Evolutionary conservation across 2,888 invertebrate species (phyloP), one percentile per base, ranked within the genome.

Genomic region (Archips crataeganus): DNA sequence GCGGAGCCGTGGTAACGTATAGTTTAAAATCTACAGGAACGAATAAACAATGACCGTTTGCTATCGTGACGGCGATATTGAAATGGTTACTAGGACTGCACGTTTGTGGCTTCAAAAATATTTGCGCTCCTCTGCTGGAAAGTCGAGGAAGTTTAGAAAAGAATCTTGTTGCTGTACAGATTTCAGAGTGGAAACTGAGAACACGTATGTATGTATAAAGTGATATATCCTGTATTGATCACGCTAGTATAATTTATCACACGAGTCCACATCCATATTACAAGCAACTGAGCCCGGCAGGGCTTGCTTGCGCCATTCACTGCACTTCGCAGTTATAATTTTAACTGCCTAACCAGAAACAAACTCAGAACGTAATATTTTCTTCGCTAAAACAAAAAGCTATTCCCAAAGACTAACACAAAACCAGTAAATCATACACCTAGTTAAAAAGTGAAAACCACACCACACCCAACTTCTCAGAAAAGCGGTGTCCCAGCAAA

Each of bases 1-100:
- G 94, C 92, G 93, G 91, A 82, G 87, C 77, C 84, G 81, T 77
- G 83, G 83, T 81, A 83, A 81, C 84, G 82, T 84, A 85, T 80
- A 84, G 80, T 83, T 80, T 79, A 81, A 81, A 86, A 79, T 84
- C 84, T 83, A 85, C 83, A 82, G 69, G 71, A 67, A 67, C 66
- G 68, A 87, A 90, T 87, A 89, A 88, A 88, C 86, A 88, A 89
- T 86, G 79, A 78, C 71, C 78, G 77, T 76, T 78, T 79, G 76
- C 79, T 78, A 79, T 76, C 76, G 76, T 79, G 75, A 79, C 77
- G 75, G 70, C 57, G 71, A 81, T 79, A 82, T 82, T 77, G 75
- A 77, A 81, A 80, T 77, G 75, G 75, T 73, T 61, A 76, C 79
- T 77, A 76, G 49, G 75, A 77, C 75, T 68, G 75, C 72, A 78